Conservation (phyloP, 2,113 vertebrate species). For the Poeciliopsis prolifica region DNA sequence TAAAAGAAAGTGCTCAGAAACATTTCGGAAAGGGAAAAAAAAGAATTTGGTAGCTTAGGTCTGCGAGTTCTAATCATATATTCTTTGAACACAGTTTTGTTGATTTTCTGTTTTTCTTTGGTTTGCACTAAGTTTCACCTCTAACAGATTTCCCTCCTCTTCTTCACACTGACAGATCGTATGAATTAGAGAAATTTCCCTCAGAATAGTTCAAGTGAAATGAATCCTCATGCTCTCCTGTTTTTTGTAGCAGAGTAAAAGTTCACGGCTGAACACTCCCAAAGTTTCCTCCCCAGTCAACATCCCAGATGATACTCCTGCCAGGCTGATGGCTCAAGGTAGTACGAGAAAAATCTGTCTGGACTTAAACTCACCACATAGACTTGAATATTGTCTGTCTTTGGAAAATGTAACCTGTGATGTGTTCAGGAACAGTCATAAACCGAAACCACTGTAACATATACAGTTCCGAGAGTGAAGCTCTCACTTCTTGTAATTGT, state of each 20-base stretch:
- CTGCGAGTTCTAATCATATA: no score
- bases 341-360: constrained; percentile 7
- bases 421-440: constrained; percentile 6
- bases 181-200: not conserved
- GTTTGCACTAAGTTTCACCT: not conserved
- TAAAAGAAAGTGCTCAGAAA: no score
- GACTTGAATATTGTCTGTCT: constrained; percentile 21
- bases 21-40: no score
- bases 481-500: constrained; percentile 8
- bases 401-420: not conserved
- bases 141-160: not conserved
- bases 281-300: constrained; percentile 36
- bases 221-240: constrained; percentile 15
- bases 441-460: constrained; percentile 14
- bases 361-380: constrained; percentile 2
- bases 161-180: not conserved
- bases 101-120: not conserved
- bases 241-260: constrained; percentile 75
- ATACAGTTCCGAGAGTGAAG: constrained; percentile 12
- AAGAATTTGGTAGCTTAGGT: no score
- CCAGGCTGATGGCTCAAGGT: constrained; percentile 86
- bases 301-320: constrained; percentile 71
- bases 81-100: no score
- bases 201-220: constrained; percentile 1
- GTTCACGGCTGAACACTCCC: constrained; percentile 59